Base-by-base conservation (phyloP, 2,888 invertebrate species). In the Arrhopalites spinosus region DNA sequence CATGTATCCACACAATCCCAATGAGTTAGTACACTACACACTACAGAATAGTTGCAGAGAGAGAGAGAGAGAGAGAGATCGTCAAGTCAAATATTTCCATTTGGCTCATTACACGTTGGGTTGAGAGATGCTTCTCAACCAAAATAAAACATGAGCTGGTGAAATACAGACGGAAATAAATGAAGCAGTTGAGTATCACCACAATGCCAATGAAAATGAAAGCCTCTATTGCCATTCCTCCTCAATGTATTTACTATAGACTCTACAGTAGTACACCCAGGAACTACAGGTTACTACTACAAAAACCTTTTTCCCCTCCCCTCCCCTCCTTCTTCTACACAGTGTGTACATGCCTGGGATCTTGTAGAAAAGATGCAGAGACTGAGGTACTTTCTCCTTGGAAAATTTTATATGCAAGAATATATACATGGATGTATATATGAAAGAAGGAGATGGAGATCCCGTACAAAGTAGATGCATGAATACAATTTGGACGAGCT, bases 131-230 rank as follows among this genome's bases (percentile, higher is more conserved):
- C 66, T 71, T 30, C 15, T 71, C 71, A 53, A n/a, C n/a, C n/a
- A n/a, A n/a, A n/a, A 71, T 71, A 71, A 71, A 71, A 71, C 71
- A 71, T 71, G 71, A 71, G 71, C 53, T 71, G 30, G 43, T n/a
- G 56, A 56, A 59, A 71, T 71, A n/a, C n/a, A 50, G 71, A 50
- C 59, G 56, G 56, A 56, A 71, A 71, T 71, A 71, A 71, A 71
- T 71, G 71, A 71, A 71, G 27, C 71, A 66, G 66, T 66, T 45
- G 66, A 66, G 66, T 66, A 66, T 66, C 66, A 45, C 66, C 66
- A 66, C 66, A 66, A 66, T 66, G 45, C 66, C 66, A 66, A 20
- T 66, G 23, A 66, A 66, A 66, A 45, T n/a, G n/a, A n/a, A n/a
- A n/a, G n/a, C n/a, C 36, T 11, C 36, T 36, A 36, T 36, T 36